Evolutionary conservation across 2,888 invertebrate genomes (phyloP), one percentile per base, ranked within the genome.

Genomic region (Drosophila conformis): DNA sequence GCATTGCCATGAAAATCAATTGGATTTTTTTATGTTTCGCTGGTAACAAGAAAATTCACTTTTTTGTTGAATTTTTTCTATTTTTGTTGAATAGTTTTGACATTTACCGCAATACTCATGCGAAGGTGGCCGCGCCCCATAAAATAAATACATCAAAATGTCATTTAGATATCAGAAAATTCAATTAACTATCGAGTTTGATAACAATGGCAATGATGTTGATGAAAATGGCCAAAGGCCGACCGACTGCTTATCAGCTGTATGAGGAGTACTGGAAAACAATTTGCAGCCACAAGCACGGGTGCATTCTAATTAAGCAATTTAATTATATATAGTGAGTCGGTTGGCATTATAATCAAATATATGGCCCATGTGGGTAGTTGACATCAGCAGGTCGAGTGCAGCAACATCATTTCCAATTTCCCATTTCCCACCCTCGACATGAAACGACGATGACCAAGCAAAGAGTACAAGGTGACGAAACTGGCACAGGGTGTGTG

Each of bases 161-260:
- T 56, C 73, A 80, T 83, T 86, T 72, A 67, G 81, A 71, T 80
- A 80, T 63, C 70, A 63, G 57, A 27, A 67, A 88, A 86, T 88
- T 76, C 87, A 84, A 88, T 84, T 86, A 88, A 65, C 69, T 65
- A 74, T 78, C 54, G 75, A 87, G 74, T 84, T 77, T 83, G 87
- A 87, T 84, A 87, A 82, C 69, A 78, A 75, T 73, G 62, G n/a
- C 76, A 76, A 62, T 67, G 66, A 51, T 58, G 29, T 69, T 56
- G 58, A 69, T 74, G 72, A 65, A 65, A 75, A 33, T 65, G 46
- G 40, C 27, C 27, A 59, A 46, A 25, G 25, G 38, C 38, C 15
- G 18, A 49, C 35, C 15, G 11, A 38, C 31, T 21, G 35, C 13
- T n/a, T 38, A 58, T 31, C 54, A 33, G 15, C 13, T 51, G 48